Evolutionary conservation across 1,140 invertebrate genomes (phyloP).

Genomic region (Lithobius niger): DNA sequence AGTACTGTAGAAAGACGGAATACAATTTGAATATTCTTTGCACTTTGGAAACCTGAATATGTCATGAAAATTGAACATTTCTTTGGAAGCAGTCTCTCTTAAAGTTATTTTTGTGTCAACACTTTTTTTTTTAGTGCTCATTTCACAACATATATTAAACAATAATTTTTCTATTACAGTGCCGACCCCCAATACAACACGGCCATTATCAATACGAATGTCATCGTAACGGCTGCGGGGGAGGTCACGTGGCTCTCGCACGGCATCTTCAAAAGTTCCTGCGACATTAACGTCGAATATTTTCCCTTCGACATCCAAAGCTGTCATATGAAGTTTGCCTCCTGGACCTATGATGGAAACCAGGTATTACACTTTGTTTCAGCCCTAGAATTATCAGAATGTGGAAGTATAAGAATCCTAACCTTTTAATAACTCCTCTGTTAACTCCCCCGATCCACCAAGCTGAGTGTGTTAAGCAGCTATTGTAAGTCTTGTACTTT

Average conservation of each 20-base stretch:
- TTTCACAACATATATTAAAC: slow-evolving; percentile 2
- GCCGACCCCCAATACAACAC: slow-evolving; percentile 66
- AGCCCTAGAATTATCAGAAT: too few species aligned
- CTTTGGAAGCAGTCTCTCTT: neutral
- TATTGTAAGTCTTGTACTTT: too few species aligned
- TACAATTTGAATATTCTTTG: too few species aligned
- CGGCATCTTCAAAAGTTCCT: slow-evolving; percentile 72
- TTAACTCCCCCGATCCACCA: too few species aligned
- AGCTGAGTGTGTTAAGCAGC: too few species aligned
- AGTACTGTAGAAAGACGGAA: too few species aligned
- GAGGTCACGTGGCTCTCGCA: slow-evolving; percentile 56
- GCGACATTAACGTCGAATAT: slow-evolving; percentile 83
- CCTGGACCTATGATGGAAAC: slow-evolving; percentile 92
- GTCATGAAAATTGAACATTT: slow-evolving; percentile 3
- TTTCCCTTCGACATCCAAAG: slow-evolving; percentile 89
- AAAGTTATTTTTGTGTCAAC: neutral
- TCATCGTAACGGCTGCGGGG: slow-evolving; percentile 55
- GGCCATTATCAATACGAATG: slow-evolving; percentile 67
- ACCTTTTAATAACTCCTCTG: too few species aligned
- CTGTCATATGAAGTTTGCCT: slow-evolving; percentile 87
- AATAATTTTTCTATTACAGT: slow-evolving; percentile 43
- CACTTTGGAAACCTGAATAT: too few species aligned
- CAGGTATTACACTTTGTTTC: too few species aligned
- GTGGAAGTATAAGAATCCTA: too few species aligned
- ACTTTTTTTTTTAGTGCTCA: neutral